Percentiles rank a stretch among this genome's conserved stretches.
Conservation (phyloP, 2,888 invertebrate species). For the Drosophila nigricruria region DNA sequence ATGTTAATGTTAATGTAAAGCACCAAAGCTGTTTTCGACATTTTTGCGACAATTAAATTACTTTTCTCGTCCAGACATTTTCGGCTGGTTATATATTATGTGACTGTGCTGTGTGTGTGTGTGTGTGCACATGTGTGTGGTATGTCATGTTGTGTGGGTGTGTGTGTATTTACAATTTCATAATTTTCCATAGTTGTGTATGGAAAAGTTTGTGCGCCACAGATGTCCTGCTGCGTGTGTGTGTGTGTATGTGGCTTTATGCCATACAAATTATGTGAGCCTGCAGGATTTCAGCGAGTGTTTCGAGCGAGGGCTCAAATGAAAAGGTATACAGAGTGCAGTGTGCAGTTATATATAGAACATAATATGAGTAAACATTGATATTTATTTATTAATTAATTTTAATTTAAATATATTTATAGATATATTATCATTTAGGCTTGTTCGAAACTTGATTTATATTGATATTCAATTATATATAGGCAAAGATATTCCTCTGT, state of each 20-base stretch:
- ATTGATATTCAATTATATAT: neutral
- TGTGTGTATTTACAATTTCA: constrained; percentile 73
- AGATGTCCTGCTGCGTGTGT: constrained; percentile 68
- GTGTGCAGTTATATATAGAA: constrained; percentile 2
- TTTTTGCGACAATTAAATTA: constrained; percentile 78
- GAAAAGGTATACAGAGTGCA: constrained; percentile 4
- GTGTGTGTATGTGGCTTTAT: constrained; percentile 57
- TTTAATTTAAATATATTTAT: neutral
- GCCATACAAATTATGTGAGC: constrained; percentile 67
- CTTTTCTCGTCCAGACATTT: constrained; percentile 76
- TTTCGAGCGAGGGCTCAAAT: constrained; percentile 5
- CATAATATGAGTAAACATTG: neutral
- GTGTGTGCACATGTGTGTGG: constrained; percentile 9
- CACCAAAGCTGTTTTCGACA: constrained; percentile 76
- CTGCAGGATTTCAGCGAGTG: constrained; percentile 34
- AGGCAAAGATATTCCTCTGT: too few relatives aligned
- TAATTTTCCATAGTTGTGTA: constrained; percentile 74
- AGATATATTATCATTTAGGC: neutral
- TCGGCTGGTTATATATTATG: constrained; percentile 36
- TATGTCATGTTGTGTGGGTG: constrained; percentile 7
- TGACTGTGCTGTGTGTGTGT: constrained; percentile 12
- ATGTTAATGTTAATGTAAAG: constrained; percentile 74
- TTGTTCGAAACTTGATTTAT: neutral
- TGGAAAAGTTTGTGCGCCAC: constrained; percentile 51
- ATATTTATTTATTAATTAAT: neutral